Evolutionary conservation across 2,797 vertebrate genomes (phyloP).

Genomic region (Lagorchestes hirsutus): DNA sequence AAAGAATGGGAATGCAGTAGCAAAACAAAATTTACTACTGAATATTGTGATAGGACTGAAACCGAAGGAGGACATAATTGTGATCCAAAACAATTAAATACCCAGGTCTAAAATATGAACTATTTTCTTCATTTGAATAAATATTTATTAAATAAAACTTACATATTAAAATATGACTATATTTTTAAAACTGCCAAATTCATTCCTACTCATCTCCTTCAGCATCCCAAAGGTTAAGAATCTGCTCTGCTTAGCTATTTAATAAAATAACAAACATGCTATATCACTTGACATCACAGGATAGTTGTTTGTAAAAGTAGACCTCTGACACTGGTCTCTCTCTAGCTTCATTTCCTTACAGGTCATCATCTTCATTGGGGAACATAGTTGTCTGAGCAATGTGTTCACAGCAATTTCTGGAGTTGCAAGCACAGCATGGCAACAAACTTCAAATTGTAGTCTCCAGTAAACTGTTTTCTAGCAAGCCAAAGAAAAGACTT

Average conservation of each 20-base stretch:
- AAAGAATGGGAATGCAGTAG: slow-evolving; percentile 86
- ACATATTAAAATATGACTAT: slow-evolving; percentile 23
- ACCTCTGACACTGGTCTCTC: slow-evolving; percentile 82
- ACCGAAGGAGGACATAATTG: slow-evolving; percentile 83
- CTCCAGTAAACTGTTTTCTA: slow-evolving; percentile 85
- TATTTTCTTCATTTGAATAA: not conserved
- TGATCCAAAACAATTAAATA: slow-evolving; percentile 87
- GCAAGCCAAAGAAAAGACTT: slow-evolving; percentile 72
- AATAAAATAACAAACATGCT: slow-evolving; percentile 83
- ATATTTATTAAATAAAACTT: not conserved
- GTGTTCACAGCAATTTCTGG: slow-evolving; percentile 87
- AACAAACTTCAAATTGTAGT: slow-evolving; percentile 87
- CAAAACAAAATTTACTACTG: slow-evolving; percentile 86
- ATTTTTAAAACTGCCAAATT: slow-evolving; percentile 83
- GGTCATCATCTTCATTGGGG: not conserved
- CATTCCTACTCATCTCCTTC: not conserved
- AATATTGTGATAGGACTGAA: slow-evolving; percentile 87
- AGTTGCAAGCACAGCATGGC: slow-evolving; percentile 86
- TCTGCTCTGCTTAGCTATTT: slow-evolving; percentile 87
- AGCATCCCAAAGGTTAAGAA: slow-evolving; percentile 86
- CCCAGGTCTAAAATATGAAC: slow-evolving; percentile 85
- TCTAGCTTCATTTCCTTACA: not conserved
- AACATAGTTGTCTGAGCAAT: slow-evolving; percentile 56
- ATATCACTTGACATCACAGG: slow-evolving; percentile 87
- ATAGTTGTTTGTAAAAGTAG: slow-evolving; percentile 89